Base-by-base conservation (phyloP, 2,113 vertebrate genomes). In the Bufo bufo region DNA sequence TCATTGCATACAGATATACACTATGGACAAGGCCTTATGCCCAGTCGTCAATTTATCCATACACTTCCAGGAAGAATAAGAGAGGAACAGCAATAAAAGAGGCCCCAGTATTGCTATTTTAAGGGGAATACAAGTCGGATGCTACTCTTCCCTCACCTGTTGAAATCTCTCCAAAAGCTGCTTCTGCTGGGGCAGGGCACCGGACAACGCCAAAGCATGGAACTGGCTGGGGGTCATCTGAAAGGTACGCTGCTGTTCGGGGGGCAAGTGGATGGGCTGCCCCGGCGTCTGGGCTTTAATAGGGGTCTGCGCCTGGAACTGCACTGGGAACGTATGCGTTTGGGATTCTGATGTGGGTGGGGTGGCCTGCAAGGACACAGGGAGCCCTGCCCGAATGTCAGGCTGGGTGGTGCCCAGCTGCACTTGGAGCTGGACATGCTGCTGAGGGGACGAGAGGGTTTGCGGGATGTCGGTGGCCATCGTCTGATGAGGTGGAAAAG, bases 81-180 rank as follows among this genome's bases (percentile, higher is more conserved):
- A 72, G 9, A 33, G 66, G 66, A 13, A 61, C 58, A 61, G 58
- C 16, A 61, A 61, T 17, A 12, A 13, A 13, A 61, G 4, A 61
- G 33, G 33, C 33, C 33, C 33, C 33, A 33, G 33, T 33, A 33
- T 33, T 33, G 33, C 33, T 33, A 33, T 33, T 33, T 33, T 33
- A 33, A 33, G 33, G 33, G 58, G 16, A 16, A 65, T 2, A 8
- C 6, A 1, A 3, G 65, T 3, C 1, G 20, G 3, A 47, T 1
- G 16, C 47, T 4, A 59, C 6, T 0, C 10, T 74, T 16, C 43
- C 17, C 72, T 89, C 94, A 97, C 97, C 97, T 97, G 97, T 90
- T 96, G 97, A 77, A 97, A 96, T 89, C 96, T 96, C 59, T 98
- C 97, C 91, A 97, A 91, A 49, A 97, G 92, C 90, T 95, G 96